Evolutionary conservation across 92 coral and sea anemone species (phyloP), one percentile per base, ranked within the genome.

Genomic region (Siderastrea radians): DNA sequence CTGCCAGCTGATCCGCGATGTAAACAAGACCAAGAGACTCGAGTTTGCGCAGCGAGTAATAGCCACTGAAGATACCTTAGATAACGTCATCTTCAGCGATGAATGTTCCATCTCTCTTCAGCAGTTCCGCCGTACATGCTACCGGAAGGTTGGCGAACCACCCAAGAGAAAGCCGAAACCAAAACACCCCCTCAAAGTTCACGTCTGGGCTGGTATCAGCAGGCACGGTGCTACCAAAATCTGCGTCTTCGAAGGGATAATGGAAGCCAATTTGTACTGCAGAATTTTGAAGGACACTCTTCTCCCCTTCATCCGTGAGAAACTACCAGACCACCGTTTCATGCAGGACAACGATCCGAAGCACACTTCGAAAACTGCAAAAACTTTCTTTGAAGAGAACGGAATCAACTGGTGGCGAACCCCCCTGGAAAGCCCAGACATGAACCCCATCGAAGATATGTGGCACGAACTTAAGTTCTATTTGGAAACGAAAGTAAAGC

Each of bases 181-280:
- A 14, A 87, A 87, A n/a, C 86, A 87, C 55, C 86, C 74, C 2
- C 9, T 78, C 12, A 51, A 81, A 54, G 81, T 87, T 17, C 86
- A 87, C 19, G n/a, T n/a, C n/a, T n/a, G n/a, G n/a, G n/a, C n/a
- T n/a, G n/a, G n/a, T n/a, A n/a, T n/a, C n/a, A n/a, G 72, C 69
- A 4, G 77, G 61, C 75, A 72, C 15, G 88, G 88, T 13, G 53
- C 88, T 50, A 73, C 88, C 4, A 55, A 81, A 13, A 75, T 80
- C 6, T 81, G 86, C 57, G 74, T 81, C 6, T 87, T 87, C 53
- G 87, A 75, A 8, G 89, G 89, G 7, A 89, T 89, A 15, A 83
- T 76, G 92, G 79, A 77, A 44, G 84, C 83, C 4, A 49, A 75
- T 3, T 48, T 84, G 6, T 76, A 75, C 68, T 82, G 88, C 15